Base-by-base conservation (phyloP, 2,888 invertebrate genomes). In the Teleiodes luculella region DNA sequence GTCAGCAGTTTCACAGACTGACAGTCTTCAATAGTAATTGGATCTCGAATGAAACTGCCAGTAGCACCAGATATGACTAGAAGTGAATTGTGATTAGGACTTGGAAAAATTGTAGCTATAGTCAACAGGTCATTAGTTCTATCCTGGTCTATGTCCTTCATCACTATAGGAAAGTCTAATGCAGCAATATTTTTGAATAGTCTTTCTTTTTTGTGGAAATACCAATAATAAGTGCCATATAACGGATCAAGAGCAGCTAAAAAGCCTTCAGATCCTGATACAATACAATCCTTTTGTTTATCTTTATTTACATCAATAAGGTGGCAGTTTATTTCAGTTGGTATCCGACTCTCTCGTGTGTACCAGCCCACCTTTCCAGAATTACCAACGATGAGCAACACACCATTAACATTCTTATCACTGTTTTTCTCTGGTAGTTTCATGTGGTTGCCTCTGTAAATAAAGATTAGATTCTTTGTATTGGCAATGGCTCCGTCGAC, bases 331-430 rank as follows among this genome's bases (percentile, higher is more conserved):
- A 96, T 92, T 67, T 93, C 92, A 20, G 91, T 91, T 0, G 95
- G 95, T 64, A 93, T 92, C 65, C 92, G 91, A 37, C 90, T 90
- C 69, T 95, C 92, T 59, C 92, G 89, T 24, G 93, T 93, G 68
- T 92, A 93, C 95, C 95, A 95, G 1, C 94, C 92, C 0, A 94
- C 92, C 56, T 92, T 92, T 0, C 95, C 95, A 5, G 92, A 92
- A 57, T 91, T 92, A 0, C 94, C 94, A 50, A 93, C 91, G 58
- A 95, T 89, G 0, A 94, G 92, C 18, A 94, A 87, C 6, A 94
- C 91, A n/a, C 94, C 95, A 70, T 94, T 92, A 1, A 90, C 90
- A 69, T 88, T 90, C 30, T 86, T 78, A 58, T 82, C 68, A 56
- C 81, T 82, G 57, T 83, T 78, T 57, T 86, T 86, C 48, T 91